These are phyloP conservation scores for Oscheius sp. DNA, from an alignment of 1,140 invertebrate species.

Conservation along the genomic window DNA sequence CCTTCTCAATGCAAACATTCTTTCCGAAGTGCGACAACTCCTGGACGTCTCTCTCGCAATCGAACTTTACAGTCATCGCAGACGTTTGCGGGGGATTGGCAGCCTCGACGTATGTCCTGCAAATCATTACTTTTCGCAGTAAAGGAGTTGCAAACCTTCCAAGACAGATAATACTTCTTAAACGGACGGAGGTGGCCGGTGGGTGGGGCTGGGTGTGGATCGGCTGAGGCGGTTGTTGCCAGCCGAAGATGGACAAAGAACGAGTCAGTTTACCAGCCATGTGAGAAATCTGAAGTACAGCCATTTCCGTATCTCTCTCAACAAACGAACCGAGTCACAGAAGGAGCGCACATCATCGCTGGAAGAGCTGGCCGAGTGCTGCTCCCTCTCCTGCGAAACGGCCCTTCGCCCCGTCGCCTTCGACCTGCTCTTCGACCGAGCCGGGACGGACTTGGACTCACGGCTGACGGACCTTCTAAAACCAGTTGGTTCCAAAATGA, in stretches of 20 bases:
- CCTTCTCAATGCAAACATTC: not conserved
- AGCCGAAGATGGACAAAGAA: not conserved
- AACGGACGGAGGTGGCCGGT: not conserved
- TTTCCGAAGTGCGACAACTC: not conserved
- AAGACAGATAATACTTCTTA: too few relatives aligned
- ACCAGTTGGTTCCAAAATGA: too few relatives aligned
- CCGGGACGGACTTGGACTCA: not conserved
- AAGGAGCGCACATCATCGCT: not conserved
- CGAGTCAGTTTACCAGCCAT: not conserved
- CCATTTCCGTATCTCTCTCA: too few relatives aligned
- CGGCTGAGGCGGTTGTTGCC: not conserved
- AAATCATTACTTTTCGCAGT: too few relatives aligned
- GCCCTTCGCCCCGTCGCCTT: not conserved
- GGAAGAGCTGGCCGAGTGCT: not conserved
- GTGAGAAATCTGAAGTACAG: too few relatives aligned
- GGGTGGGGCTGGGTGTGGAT: not conserved
- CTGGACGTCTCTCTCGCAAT: not conserved
- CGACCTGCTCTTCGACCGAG: not conserved
- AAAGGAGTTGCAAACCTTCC: too few relatives aligned
- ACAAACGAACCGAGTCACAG: not conserved
- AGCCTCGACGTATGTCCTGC: not conserved
- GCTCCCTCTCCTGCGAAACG: not conserved
- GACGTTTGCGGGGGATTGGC: not conserved
- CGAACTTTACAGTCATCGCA: not conserved
- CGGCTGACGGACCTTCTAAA: too few relatives aligned